Evolutionary conservation across 2,797 vertebrate genomes (phyloP), one percentile per base, ranked within the genome.

Genomic region (Peromyscus melanophrys): DNA sequence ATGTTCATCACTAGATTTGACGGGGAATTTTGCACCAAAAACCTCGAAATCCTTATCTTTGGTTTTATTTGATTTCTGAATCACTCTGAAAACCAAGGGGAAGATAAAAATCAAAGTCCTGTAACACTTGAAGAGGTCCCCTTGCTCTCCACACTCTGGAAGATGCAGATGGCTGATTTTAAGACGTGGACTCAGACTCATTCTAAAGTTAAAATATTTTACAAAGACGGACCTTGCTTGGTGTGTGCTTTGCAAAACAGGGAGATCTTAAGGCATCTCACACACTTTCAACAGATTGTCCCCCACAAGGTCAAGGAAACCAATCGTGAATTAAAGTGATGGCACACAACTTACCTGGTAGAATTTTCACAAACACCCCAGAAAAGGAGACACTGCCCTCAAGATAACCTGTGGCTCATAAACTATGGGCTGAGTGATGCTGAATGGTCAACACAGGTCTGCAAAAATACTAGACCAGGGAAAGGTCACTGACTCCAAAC

Each of bases 391-490:
- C 12, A 1, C 12, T 96, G 89, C 95, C 93, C 95, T 96, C 90
- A 89, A 98, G 94, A 96, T 92, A 98, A 96, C 43, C 94, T 90
- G 71, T 10, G 27, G 90, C 88, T 71, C 95, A 76, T 96, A 95
- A 98, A 97, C 37, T 4, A 94, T 96, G 95, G 34, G 77, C 95
- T 92, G 96, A 93, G 92, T 8, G 55, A 75, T 19, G 1, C 83
- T 29, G 9, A 87, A 81, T 80, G 80, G 21, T 21, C 31, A 71
- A 55, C 95, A 87, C 71, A 92, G 13, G 27, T 90, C 95, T 96
- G 77, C 94, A 84, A 93, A 97, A 96, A 96, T 57, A 37, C 84
- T 46, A 40, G 86, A 76, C 78, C 69, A 67, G 55, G 67, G n/a
- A 71, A 95, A 96, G 97, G 96, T 97, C 95, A 73, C 31, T 23